Percentiles rank a stretch among this genome's conserved stretches.
Evolutionary conservation across 2,797 vertebrate genomes (phyloP).

Genomic region (Gadopsis bispinosus): DNA sequence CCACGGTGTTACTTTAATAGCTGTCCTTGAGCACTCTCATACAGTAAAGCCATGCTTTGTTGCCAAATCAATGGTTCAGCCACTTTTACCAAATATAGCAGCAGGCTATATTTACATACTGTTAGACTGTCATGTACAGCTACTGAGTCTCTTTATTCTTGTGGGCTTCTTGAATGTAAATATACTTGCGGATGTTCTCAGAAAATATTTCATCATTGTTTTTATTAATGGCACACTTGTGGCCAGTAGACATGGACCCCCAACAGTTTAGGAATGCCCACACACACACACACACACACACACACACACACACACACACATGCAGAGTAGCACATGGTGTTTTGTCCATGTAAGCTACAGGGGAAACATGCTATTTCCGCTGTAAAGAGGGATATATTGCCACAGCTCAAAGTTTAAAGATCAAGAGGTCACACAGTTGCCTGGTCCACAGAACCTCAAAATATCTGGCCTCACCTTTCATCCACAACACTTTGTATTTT

Average conservation of each 20-base stretch:
- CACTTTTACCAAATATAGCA: constrained; percentile 57
- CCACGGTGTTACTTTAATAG: constrained; percentile 48
- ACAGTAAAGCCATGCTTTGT: constrained; percentile 39
- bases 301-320: neutral
- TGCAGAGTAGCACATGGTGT: constrained; percentile 22
- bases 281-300: neutral
- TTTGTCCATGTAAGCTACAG: constrained; percentile 49
- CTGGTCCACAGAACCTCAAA: constrained; percentile 59
- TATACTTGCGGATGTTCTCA: constrained; percentile 24
- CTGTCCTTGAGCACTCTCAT: constrained; percentile 48
- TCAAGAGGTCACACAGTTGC: constrained; percentile 66
- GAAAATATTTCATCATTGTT: constrained; percentile 46
- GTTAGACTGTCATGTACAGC: constrained; percentile 5
- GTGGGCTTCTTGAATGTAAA: constrained; percentile 22
- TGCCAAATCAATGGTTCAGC: constrained; percentile 67
- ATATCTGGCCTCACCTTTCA: constrained; percentile 48
- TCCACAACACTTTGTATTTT: neutral
- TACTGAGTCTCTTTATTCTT: constrained; percentile 20
- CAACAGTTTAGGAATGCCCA: constrained; percentile 40
- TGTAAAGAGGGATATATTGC: constrained; percentile 49
- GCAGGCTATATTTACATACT: constrained; percentile 25
- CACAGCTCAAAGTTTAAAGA: constrained; percentile 65
- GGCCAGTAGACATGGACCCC: constrained; percentile 35
- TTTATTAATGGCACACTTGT: constrained; percentile 56
- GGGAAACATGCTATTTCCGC: constrained; percentile 72